A percentile compares a stretch with the other conserved stretches of the same genome.
phyloP scores from a whole-genome alignment of 2,113 vertebrate species.

The Chlorodrepanis virens region DNA sequence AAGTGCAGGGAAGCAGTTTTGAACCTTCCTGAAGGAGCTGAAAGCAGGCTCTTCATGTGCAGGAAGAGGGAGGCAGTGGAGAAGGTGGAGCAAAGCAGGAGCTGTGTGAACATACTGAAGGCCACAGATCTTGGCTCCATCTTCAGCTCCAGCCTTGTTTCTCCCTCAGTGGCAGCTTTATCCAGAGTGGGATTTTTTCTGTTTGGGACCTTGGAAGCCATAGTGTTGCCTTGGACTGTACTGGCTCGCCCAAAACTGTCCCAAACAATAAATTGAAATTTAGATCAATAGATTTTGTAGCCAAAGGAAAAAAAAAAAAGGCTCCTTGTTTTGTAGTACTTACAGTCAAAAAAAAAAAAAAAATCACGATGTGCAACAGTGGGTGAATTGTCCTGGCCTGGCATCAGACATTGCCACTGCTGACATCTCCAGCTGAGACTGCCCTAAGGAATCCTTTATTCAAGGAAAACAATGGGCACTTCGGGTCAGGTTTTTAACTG shows the following conservation, averaged over 20 bases:
- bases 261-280: background rate
- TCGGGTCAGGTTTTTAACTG: background rate
- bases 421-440: background rate
- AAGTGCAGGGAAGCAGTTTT: background rate
- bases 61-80: background rate
- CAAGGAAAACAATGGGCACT: background rate
- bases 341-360: background rate
- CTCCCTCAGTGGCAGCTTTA: background rate
- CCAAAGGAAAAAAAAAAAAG: background rate
- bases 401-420: background rate
- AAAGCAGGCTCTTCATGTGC: accelerated
- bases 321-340: background rate
- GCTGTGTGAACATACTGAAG: background rate
- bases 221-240: background rate
- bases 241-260: background rate
- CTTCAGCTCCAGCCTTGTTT: background rate
- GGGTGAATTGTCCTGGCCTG: background rate
- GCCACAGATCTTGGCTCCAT: background rate
- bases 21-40: background rate
- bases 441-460: background rate
- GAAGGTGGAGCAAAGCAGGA: background rate
- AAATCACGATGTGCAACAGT: background rate
- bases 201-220: background rate
- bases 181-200: background rate
- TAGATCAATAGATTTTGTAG: background rate